Percentiles rank a stretch among this genome's conserved stretches.
phyloP scores from a whole-genome alignment of 2,113 vertebrate species.

The Mesembrinibis cayennensis region DNA sequence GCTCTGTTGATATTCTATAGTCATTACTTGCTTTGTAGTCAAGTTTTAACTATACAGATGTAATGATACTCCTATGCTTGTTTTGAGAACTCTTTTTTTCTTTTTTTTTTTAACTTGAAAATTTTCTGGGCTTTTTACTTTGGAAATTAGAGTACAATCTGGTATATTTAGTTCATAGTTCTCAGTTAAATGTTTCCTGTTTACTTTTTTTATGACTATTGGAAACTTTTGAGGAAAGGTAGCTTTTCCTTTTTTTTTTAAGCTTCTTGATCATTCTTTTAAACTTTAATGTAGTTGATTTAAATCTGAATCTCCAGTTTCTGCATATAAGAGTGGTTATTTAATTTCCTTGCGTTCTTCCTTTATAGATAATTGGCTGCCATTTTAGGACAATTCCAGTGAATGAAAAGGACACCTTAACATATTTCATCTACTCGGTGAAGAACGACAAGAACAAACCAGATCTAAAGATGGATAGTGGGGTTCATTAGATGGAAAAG shows the following conservation, averaged over 20 bases:
- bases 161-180: not conserved
- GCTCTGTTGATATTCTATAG: not conserved
- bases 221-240: not conserved
- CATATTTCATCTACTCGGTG: conserved; percentile 86
- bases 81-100: not conserved
- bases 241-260: not conserved
- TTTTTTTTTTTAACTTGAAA: not conserved
- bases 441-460: conserved; percentile 85
- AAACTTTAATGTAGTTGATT: not conserved
- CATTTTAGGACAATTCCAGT: conserved; percentile 86
- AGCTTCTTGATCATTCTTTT: not conserved
- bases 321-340: not conserved
- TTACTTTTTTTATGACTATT: not conserved
- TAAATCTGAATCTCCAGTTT: not conserved
- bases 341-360: conserved; percentile 51
- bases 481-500: conserved; percentile 72
- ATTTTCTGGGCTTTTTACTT: not conserved
- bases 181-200: not conserved
- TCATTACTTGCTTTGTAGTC: not conserved
- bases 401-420: conserved; percentile 87
- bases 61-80: not conserved
- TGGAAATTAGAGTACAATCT: not conserved
- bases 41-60: not conserved
- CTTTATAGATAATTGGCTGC: conserved; percentile 83
- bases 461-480: conserved; percentile 80